Conservation (phyloP, 2,888 invertebrate genomes). For the Mesodorylaimus sp. region DNA sequence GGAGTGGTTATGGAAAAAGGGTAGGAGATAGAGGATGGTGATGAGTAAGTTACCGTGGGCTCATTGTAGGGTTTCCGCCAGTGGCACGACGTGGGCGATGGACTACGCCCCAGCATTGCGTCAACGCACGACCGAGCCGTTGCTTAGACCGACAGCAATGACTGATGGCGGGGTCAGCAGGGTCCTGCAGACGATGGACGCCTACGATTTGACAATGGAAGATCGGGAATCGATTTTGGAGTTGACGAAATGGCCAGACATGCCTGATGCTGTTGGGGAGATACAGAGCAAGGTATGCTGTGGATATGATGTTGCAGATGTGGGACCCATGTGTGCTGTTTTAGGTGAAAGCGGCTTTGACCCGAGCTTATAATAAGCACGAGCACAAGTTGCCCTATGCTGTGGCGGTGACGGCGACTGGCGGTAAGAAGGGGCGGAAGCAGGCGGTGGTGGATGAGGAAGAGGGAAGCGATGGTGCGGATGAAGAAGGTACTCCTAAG, state of each 20-base stretch:
- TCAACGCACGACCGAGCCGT: conserved; percentile 53
- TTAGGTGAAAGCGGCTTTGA: conserved; percentile 78
- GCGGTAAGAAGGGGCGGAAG: conserved; percentile 25
- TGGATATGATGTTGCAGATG: background rate
- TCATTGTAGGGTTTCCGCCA: conserved; percentile 60
- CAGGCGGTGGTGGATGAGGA: background rate
- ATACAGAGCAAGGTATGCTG: conserved; percentile 38
- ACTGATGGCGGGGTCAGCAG: conserved; percentile 51
- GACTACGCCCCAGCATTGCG: conserved; percentile 69
- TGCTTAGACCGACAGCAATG: conserved; percentile 34
- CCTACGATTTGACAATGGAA: conserved; percentile 37
- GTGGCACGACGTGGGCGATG: conserved; percentile 57
- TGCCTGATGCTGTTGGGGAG: conserved; percentile 49
- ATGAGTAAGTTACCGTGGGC: no score
- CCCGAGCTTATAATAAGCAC: conserved; percentile 73
- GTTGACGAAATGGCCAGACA: conserved; percentile 57
- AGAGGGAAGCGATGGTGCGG: background rate
- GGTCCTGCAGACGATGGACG: conserved; percentile 33
- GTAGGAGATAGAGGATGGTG: no score
- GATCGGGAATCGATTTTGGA: conserved; percentile 77
- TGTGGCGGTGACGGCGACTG: conserved; percentile 29
- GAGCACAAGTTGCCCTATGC: conserved; percentile 58
- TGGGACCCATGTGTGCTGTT: conserved; percentile 4
- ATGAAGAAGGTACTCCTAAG: background rate
- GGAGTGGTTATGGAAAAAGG: no score